Percentiles rank a stretch among this genome's conserved stretches.
Conservation (phyloP, 1,140 invertebrate genomes). For the Neuroterus valhalla region DNA sequence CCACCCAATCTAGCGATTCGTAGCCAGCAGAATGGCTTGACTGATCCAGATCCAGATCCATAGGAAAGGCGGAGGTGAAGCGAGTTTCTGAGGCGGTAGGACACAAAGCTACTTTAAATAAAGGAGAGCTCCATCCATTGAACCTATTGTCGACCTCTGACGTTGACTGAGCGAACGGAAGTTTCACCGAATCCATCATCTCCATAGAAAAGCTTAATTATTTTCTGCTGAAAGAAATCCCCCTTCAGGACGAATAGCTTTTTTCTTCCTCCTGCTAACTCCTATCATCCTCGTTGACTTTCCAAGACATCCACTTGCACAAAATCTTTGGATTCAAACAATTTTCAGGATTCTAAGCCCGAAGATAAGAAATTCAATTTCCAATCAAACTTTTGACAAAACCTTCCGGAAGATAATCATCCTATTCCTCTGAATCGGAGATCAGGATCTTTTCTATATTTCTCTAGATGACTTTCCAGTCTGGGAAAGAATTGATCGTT, state of each 20-base stretch:
- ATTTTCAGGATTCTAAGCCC: background rate
- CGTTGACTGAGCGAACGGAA: slow-evolving; percentile 74
- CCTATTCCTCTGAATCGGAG: background rate
- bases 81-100: slow-evolving; percentile 61
- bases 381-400: background rate
- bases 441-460: slow-evolving; percentile 36
- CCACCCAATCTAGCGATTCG: slow-evolving; percentile 11
- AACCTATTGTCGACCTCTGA: slow-evolving; percentile 74
- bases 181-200: slow-evolving; percentile 72
- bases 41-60: slow-evolving; percentile 61
- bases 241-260: slow-evolving; percentile 51
- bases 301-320: slow-evolving; percentile 4
- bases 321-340: slow-evolving; percentile 8
- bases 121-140: slow-evolving; percentile 74
- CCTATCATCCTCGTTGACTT: slow-evolving; percentile 41
- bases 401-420: too few relatives aligned
- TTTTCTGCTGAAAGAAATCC: slow-evolving; percentile 75
- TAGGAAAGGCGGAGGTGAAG: slow-evolving; percentile 53
- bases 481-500: too few relatives aligned
- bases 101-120: slow-evolving; percentile 77
- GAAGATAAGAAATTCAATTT: slow-evolving; percentile 12
- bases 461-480: too few relatives aligned
- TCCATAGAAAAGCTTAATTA: slow-evolving; percentile 76
- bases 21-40: slow-evolving; percentile 39
- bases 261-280: slow-evolving; percentile 44